Evolutionary conservation across 2,113 vertebrate genomes (phyloP), one percentile per base, ranked within the genome.

Genomic region (Dipodomys ordii): DNA sequence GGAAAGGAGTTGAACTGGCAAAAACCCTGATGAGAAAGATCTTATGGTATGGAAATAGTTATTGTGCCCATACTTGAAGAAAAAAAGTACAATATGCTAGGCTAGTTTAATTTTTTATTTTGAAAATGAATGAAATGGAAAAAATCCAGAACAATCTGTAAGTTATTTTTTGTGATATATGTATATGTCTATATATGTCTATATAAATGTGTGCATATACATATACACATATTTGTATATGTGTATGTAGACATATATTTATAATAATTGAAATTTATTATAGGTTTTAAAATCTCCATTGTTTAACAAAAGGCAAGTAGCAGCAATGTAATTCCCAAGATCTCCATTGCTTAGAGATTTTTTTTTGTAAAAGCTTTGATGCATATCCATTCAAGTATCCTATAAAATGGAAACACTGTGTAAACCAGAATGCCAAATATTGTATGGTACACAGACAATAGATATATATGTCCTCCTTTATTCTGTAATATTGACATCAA

Each of bases 351-450:
- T 87, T 90, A 62, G 89, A 87, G 77, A 89, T 73, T 79, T 85
- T 96, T 69, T 77, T 85, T 90, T 96, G 53, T 90, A 77, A 90
- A 87, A 88, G 83, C 53, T 93, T 44, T 62, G 68, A 74, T 83
- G 67, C 12, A 3, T 92, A 20, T 84, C 91, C 87, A 83, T n/a
- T 81, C 35, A n/a, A 91, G 79, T 87, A 92, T 27, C 22, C 62
- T 78, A 92, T 95, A 91, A 78, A 88, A 91, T 46, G 76, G 67
- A 94, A 96, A 94, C 81, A n/a, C 76, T 89, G 69, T 95, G 2
- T 84, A 93, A 94, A 94, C 60, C 35, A 92, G 76, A 95, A 94
- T 92, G 78, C 77, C 77, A 89, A 83, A 81, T 92, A 92, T 82
- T 96, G 95, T 91, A 79, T 95, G 46, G 46, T 64, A 72, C 22